Base-by-base conservation (phyloP, 1,140 invertebrate species). In the Schlechtendalia chinensis region DNA sequence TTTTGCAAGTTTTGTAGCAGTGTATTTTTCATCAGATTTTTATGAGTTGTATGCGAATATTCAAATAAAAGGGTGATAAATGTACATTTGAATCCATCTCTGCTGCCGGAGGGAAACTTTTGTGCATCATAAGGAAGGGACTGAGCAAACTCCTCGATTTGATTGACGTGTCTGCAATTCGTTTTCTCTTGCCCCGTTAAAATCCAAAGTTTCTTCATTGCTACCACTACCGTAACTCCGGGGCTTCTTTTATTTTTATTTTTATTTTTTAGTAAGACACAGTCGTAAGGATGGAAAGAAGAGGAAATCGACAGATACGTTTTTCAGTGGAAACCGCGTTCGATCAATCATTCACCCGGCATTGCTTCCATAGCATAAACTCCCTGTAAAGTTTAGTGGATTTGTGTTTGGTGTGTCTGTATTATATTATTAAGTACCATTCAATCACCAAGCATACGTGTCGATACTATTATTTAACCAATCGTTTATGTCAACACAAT, bases 311-410 rank as follows among this genome's bases (percentile, higher is more conserved):
- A 79, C 50, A 79, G 32, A 79, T 39, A 22, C 24, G 39, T 22
- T 79, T 79, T 79, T 79, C 58, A 50, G 75, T 63, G 22, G 75
- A 29, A 47, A 47, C 22, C 19, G 56, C 16, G 61, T 39, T 45
- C 75, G 58, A 79, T 79, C 75, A 79, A 79, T 79, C 75, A 79
- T 79, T 79, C 58, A 50, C 75, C 50, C 54, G 16, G 32, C 14
- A n/a, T n/a, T 6, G 32, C n/a, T 19, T 59, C 54, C 54, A 19
- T 27, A 27, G 74, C 58, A 79, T 79, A 61, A 63, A 79, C 75
- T 61, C 75, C 32, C 32, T 79, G 75, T 79, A 61, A 79, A 79
- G 58, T 79, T 79, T 47, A 79, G 75, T 79, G 75, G 75, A 79
- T 79, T 61, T 79, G 75, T 79, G 58, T 61, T 59, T n/a, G 22